Conservation (phyloP, 2,888 invertebrate genomes). For the Scaptomyza tumidula region DNA sequence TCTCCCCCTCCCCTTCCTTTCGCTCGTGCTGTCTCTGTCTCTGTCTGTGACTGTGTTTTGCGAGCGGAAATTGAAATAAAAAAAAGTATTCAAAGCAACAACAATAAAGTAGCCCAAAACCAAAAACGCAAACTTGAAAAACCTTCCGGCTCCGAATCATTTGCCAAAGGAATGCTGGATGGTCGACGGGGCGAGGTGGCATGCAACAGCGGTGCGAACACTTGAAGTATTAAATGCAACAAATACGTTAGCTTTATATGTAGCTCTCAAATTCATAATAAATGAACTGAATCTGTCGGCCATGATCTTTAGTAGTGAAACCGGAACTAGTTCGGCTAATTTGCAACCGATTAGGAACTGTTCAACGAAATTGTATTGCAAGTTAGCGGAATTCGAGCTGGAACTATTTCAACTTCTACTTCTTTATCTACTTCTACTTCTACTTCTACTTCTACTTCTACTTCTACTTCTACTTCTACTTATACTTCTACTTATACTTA, state of each 20-base stretch:
- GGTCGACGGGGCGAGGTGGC: neutral
- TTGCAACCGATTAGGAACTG: too few species aligned
- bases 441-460: too few species aligned
- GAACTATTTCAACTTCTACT: too few species aligned
- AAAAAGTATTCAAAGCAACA: slow-evolving; percentile 64
- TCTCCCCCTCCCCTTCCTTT: too few species aligned
- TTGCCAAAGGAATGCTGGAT: neutral
- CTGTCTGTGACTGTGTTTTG: slow-evolving; percentile 35
- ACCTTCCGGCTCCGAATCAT: slow-evolving; percentile 52
- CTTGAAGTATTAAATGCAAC: slow-evolving; percentile 54
- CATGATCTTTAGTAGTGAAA: too few species aligned
- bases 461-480: too few species aligned
- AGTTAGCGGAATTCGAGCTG: too few species aligned
- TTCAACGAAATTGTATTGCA: too few species aligned
- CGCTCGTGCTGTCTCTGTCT: too few species aligned
- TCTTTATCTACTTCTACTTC: too few species aligned
- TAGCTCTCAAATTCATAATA: slow-evolving; percentile 59
- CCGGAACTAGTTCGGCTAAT: too few species aligned
- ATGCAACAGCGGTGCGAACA: slow-evolving; percentile 64
- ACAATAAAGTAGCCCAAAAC: slow-evolving; percentile 52
- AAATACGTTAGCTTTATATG: slow-evolving; percentile 34
- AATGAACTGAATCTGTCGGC: slow-evolving; percentile 1
- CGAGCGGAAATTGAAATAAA: slow-evolving; percentile 75
- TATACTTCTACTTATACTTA: too few species aligned
- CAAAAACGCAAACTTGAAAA: slow-evolving; percentile 55